Evolutionary conservation across 2,113 vertebrate species (phyloP).

Genomic region (Lethenteron reissneri): DNA sequence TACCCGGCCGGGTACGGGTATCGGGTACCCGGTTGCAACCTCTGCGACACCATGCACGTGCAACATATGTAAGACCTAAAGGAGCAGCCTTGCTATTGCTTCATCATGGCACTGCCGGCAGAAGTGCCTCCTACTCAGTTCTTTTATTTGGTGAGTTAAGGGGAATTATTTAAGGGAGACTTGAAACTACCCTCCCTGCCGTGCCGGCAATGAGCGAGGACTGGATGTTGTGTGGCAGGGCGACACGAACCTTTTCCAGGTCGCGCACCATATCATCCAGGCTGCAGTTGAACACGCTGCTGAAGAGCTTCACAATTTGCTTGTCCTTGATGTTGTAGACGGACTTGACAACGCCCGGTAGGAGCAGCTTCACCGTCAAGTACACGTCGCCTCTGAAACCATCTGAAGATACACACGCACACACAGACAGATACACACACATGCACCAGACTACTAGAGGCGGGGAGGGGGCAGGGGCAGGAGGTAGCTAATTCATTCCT

Average conservation of each 20-base stretch:
- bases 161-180: too few species aligned
- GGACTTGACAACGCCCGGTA: constrained; percentile 78
- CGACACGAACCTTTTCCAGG: constrained; percentile 54
- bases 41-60: neutral
- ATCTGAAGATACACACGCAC: constrained; percentile 25
- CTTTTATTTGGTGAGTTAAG: too few species aligned
- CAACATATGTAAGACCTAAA: neutral
- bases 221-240: neutral
- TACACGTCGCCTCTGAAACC: constrained; percentile 74
- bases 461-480: too few species aligned
- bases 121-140: too few species aligned
- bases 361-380: constrained; percentile 71
- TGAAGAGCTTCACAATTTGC: constrained; percentile 93
- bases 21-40: neutral
- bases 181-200: too few species aligned
- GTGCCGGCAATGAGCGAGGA: too few species aligned
- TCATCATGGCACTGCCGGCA: too few species aligned
- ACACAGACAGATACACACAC: constrained; percentile 7
- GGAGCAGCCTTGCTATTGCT: neutral
- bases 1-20: too few species aligned
- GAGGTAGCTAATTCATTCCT: too few species aligned
- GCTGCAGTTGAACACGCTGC: constrained; percentile 64
- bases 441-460: neutral
- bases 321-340: constrained; percentile 98
- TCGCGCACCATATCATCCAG: constrained; percentile 79